Conservation (phyloP, 1,140 invertebrate genomes). For the Eriosoma lanigerum region DNA sequence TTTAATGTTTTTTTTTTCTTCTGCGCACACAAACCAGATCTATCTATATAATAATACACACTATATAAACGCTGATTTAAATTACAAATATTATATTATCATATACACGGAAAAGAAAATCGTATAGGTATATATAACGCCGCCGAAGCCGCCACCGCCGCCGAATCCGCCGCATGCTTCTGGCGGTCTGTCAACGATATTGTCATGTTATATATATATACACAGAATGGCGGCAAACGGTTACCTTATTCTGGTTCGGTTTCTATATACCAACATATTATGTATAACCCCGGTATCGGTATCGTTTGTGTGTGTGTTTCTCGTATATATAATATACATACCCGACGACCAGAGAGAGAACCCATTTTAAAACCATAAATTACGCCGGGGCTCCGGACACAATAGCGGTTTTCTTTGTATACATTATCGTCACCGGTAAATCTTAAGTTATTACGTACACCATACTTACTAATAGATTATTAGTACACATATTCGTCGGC, state of each 20-base stretch:
- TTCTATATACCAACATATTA: background rate
- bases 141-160: background rate
- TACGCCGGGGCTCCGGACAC: constrained; percentile 29
- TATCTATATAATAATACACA: background rate
- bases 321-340: background rate
- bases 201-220: constrained; percentile 30
- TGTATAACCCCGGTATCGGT: background rate
- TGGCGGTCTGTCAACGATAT: constrained; percentile 35
- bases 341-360: background rate
- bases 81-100: constrained; percentile 45
- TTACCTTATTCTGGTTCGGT: constrained; percentile 41
- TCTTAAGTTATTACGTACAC: constrained; percentile 44
- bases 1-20: background rate
- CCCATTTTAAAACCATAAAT: constrained; percentile 50
- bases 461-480: constrained; percentile 43
- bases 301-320: background rate
- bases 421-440: constrained; percentile 50
- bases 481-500: constrained; percentile 28
- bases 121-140: background rate
- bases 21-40: constrained; percentile 46
- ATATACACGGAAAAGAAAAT: constrained; percentile 18
- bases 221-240: background rate
- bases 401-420: constrained; percentile 51
- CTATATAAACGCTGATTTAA: constrained; percentile 40
- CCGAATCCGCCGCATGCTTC: constrained; percentile 2